Evolutionary conservation across 1,140 invertebrate species (phyloP), one percentile per base, ranked within the genome.

Genomic region (Plodia interpunctella): DNA sequence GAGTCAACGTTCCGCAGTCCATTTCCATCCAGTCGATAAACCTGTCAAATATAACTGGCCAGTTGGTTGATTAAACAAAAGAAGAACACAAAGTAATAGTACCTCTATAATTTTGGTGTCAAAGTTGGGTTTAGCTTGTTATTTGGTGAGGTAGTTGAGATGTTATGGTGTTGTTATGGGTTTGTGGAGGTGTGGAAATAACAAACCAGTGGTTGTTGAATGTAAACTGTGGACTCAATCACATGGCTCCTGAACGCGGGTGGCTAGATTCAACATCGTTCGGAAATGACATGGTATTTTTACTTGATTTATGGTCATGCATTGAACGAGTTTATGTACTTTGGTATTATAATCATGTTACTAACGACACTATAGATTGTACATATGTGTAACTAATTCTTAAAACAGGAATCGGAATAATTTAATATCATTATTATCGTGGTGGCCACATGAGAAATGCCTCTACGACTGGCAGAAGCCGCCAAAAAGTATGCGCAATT

Each of bases 161-260:
- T 49, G 35, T 25, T 66, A 60, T 51, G 63, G 55, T 62, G 63
- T 35, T 54, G 51, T 15, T 44, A 54, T 38, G 19, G 49, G 57
- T 21, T 19, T 51, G 20, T 15, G 64, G 74, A 82, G 79, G 78
- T 82, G 79, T 82, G 74, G 79, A 84, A 81, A 78, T 83, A 80
- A 85, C 76, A 76, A 78, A 76, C 72, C 60, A 69, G 70, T 62
- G 63, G 72, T 70, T 74, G 70, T 76, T 75, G 73, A 70, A 78
- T 72, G 75, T 80, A 80, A 81, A 81, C 80, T 76, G 75, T 81
- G 72, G 76, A 79, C 78, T 80, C 79, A 82, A 84, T 84, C 81
- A 78, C 74, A 78, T 73, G 69, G 68, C 69, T 70, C 65, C 60
- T 74, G 63, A 69, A 66, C 72, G 74, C 68, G 70, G 60, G 59